These are phyloP conservation scores for Echeneis naucrates DNA, from an alignment of 2,797 vertebrate genomes.

Conservation along the genomic window DNA sequence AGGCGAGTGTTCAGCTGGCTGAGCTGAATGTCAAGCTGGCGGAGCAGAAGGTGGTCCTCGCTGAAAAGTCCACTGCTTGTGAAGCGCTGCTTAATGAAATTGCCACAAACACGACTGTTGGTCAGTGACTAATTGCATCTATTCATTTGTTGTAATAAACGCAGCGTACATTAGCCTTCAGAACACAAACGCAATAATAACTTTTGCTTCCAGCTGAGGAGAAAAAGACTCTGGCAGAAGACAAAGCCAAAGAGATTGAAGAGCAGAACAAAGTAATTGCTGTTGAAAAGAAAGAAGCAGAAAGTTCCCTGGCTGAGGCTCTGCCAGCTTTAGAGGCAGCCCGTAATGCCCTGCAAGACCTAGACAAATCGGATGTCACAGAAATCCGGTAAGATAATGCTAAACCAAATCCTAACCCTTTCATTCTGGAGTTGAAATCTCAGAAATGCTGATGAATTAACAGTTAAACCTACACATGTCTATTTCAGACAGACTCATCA, in stretches of 20 bases:
- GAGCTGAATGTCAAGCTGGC: slow-evolving; percentile 93
- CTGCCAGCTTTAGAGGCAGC: slow-evolving; percentile 92
- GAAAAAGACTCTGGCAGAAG: slow-evolving; percentile 92
- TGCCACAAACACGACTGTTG: slow-evolving; percentile 87
- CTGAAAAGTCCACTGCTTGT: slow-evolving; percentile 92
- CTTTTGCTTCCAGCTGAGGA: slow-evolving; percentile 87
- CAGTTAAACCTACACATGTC: neutral
- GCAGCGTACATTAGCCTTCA: neutral
- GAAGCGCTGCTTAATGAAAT: slow-evolving; percentile 91
- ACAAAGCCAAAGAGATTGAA: slow-evolving; percentile 94
- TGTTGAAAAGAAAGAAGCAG: slow-evolving; percentile 91
- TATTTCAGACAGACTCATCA: neutral
- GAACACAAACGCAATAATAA: slow-evolving; percentile 2
- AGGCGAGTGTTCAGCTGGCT: slow-evolving; percentile 90
- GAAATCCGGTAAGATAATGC: slow-evolving; percentile 96
- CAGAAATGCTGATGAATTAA: neutral
- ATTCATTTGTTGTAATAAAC: neutral
- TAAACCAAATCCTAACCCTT: neutral
- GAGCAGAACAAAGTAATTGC: slow-evolving; percentile 94
- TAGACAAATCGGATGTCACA: slow-evolving; percentile 96
- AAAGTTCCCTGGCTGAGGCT: slow-evolving; percentile 91
- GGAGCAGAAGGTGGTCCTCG: slow-evolving; percentile 92
- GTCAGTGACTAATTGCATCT: slow-evolving; percentile 75
- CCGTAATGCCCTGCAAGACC: slow-evolving; percentile 91
- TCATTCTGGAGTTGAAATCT: slow-evolving; percentile 20